A percentile compares a stretch with the other conserved stretches of the same genome.
Evolutionary conservation across 92 coral and sea anemone genomes (phyloP).

Genomic region (Epizoanthus ramosus): DNA sequence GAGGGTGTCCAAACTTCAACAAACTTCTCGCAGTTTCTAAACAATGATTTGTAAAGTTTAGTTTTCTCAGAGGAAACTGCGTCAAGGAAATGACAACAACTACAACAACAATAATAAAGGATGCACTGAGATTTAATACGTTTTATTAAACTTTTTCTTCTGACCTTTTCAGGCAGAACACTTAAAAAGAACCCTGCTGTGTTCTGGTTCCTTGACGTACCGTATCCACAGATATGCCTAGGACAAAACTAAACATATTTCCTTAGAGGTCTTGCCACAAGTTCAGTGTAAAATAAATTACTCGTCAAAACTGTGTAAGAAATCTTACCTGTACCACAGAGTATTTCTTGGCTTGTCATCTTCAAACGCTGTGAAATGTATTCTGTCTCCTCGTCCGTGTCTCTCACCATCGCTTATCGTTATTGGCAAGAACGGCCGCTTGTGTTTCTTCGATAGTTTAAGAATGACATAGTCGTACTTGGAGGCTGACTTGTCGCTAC

Average conservation of each 20-base stretch:
- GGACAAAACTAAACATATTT: neutral
- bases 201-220: neutral
- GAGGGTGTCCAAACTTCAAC: neutral
- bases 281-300: neutral
- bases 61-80: neutral
- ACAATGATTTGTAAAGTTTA: neutral
- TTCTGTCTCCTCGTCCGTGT: conserved; percentile 59
- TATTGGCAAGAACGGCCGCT: conserved; percentile 68
- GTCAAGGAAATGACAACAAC: neutral
- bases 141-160: neutral
- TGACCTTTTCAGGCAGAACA: conserved; percentile 6
- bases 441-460: conserved; percentile 70
- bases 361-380: conserved; percentile 95
- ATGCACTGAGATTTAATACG: neutral
- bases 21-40: neutral
- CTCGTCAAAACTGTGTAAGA: neutral
- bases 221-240: neutral
- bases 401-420: conserved; percentile 74
- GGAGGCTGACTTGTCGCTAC: conserved; percentile 77
- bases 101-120: neutral
- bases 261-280: neutral
- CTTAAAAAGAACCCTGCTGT: conserved; percentile 3
- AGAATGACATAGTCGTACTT: conserved; percentile 86
- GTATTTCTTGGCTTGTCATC: conserved; percentile 87
- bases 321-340: conserved; percentile 83